A percentile compares a stretch with the other conserved stretches of the same genome.
Conservation (phyloP, 2,888 invertebrate genomes). For the Lysandra coridon region DNA sequence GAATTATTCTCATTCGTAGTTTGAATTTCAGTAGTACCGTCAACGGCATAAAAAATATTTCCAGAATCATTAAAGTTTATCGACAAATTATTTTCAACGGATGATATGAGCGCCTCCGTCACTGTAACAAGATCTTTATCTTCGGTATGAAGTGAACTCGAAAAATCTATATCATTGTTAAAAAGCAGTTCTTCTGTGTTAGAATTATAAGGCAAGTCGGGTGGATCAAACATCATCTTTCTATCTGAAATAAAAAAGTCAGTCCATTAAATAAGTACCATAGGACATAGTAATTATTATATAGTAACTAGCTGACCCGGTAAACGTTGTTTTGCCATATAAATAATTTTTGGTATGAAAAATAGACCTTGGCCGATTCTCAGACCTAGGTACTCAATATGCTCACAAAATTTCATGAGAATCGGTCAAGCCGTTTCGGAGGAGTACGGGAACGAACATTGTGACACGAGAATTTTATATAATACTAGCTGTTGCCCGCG, state of each 20-base stretch:
- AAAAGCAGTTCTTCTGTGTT: slow-evolving; percentile 61
- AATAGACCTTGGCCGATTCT: no score
- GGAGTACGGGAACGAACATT: no score
- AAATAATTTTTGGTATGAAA: no score
- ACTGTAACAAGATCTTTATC: slow-evolving; percentile 48
- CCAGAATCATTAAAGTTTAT: slow-evolving; percentile 62
- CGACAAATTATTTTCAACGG: slow-evolving; percentile 54
- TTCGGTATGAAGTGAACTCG: slow-evolving; percentile 36
- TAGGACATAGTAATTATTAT: no score
- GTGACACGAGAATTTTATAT: no score
- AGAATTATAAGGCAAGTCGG: slow-evolving; percentile 67
- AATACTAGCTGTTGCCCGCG: no score
- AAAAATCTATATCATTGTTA: slow-evolving; percentile 46
- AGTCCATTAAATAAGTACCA: no score
- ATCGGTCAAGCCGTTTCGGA: no score
- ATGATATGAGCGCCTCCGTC: slow-evolving; percentile 50
- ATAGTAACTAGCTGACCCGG: no score
- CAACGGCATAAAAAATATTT: slow-evolving; percentile 57
- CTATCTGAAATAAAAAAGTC: slow-evolving; percentile 38
- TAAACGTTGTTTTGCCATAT: no score
- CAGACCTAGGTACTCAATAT: no score
- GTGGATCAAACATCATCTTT: slow-evolving; percentile 73
- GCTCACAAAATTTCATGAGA: no score
- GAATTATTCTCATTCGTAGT: background rate
- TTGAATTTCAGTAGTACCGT: slow-evolving; percentile 39